Conservation (phyloP, 1,140 invertebrate genomes). For the Caerostris darwini region DNA sequence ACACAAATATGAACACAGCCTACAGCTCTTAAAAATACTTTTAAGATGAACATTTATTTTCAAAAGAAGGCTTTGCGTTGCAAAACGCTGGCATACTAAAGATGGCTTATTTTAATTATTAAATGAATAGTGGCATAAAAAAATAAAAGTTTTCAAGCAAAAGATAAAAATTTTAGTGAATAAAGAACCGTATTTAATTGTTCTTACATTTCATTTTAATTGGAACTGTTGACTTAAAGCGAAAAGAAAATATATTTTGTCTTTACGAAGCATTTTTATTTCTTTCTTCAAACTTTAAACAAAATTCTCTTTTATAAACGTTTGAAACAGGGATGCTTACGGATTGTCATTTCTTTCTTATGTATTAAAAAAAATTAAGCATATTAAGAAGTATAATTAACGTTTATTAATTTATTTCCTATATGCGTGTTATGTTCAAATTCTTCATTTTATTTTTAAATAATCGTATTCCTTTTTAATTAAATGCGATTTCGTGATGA, state of each 20-base stretch:
- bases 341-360: background rate
- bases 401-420: background rate
- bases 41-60: background rate
- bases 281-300: background rate
- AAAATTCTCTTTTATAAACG: background rate
- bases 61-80: background rate
- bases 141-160: background rate
- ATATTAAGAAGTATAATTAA: background rate
- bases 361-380: background rate
- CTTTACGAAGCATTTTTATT: background rate
- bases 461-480: constrained; percentile 1
- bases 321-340: constrained; percentile 1
- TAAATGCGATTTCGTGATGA: constrained; percentile 14
- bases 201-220: constrained; percentile 12
- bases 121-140: background rate
- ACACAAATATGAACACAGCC: background rate
- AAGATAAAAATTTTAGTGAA: background rate
- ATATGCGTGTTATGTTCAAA: background rate
- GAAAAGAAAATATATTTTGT: background rate
- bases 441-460: background rate
- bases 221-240: background rate
- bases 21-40: background rate
- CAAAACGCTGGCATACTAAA: background rate
- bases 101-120: constrained; percentile 40
- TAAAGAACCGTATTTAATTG: background rate